These are phyloP conservation scores for Pseudonaja textilis DNA, from an alignment of 2,113 vertebrate species.

Conservation along the genomic window DNA sequence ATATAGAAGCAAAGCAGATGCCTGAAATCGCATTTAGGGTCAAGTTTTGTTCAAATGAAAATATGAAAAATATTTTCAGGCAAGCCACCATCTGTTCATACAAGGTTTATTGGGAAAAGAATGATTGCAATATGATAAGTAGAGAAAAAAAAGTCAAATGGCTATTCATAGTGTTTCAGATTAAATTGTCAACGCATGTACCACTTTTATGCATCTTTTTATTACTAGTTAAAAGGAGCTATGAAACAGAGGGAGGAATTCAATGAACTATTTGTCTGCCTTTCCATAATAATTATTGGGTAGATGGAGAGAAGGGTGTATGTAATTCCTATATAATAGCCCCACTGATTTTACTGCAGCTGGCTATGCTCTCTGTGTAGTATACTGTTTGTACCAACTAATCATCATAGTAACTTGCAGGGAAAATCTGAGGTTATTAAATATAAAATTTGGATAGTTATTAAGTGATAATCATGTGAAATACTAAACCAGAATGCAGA, in stretches of 20 bases:
- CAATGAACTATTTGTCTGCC: not conserved
- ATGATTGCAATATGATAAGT: not conserved
- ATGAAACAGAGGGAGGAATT: not conserved
- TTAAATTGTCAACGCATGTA: not conserved
- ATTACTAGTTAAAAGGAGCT: not conserved
- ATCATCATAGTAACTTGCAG: not conserved
- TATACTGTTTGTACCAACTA: not conserved
- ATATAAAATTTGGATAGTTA: not conserved
- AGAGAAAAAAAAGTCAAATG: not conserved
- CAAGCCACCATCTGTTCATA: not conserved
- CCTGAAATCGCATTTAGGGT: not conserved
- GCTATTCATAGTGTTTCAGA: not conserved
- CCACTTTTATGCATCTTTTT: not conserved
- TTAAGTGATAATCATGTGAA: not conserved
- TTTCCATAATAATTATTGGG: constrained; percentile 7
- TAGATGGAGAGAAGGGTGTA: not conserved
- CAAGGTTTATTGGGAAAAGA: not conserved
- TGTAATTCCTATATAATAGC: not conserved
- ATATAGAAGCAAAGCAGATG: not conserved
- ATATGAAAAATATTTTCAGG: not conserved
- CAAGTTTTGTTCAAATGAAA: constrained; percentile 6
- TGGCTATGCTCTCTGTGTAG: not conserved
- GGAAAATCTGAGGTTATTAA: not conserved
- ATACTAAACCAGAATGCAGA: not conserved
- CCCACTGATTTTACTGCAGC: not conserved